Evolutionary conservation across 2,113 vertebrate species (phyloP).

Genomic region (Vulpes vulpes): DNA sequence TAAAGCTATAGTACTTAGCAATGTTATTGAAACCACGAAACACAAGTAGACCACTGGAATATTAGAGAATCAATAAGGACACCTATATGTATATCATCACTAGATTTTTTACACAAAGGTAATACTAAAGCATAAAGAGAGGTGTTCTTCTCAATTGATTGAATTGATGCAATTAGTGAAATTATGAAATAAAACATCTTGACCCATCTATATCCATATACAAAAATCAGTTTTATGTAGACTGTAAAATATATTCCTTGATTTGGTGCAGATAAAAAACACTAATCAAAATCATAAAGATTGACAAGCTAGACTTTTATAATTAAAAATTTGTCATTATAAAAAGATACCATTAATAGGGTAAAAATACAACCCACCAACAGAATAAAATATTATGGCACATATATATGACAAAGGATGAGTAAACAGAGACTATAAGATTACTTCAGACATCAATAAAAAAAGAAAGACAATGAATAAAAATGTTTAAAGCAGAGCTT

Average conservation of each 20-base stretch:
- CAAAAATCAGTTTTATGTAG: not conserved
- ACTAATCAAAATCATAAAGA: not conserved
- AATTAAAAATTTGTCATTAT: not conserved
- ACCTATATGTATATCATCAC: too few relatives aligned
- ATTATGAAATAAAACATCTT: not conserved
- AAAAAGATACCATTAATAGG: not conserved
- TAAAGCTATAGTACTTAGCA: not conserved
- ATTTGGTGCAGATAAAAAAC: not conserved
- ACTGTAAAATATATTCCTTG: not conserved
- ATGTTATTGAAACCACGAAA: too few relatives aligned
- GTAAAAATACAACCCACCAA: not conserved
- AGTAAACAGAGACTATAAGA: not conserved
- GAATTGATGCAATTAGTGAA: not conserved
- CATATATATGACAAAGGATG: not conserved
- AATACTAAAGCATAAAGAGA: not conserved
- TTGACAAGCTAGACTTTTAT: not conserved
- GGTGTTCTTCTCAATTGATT: not conserved
- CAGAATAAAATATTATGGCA: not conserved
- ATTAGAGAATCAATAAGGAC: not conserved
- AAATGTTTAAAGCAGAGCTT: not conserved
- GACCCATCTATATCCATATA: not conserved
- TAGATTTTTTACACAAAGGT: not conserved
- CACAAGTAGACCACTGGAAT: not conserved
- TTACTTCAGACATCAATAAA: not conserved
- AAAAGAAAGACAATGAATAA: not conserved